Base-by-base conservation (phyloP, 2,888 invertebrate species). In the Brenthis daphne region DNA sequence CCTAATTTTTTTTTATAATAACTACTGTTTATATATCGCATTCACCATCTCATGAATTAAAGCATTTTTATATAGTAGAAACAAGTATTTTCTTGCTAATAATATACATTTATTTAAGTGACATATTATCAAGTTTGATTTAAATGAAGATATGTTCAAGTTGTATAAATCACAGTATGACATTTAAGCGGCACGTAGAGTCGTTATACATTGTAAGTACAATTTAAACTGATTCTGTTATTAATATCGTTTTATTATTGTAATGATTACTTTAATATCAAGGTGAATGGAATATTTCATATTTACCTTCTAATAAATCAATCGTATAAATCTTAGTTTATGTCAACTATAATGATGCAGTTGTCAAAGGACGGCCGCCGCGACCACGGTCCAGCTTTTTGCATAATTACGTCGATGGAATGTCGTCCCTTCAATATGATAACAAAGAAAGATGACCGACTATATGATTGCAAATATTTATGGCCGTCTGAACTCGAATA, bases 401-500 rank as follows among this genome's bases (percentile, higher is more conserved):
- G 90, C 92, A 92, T 92, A 92, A 92, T 92, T 89, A 90, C 81
- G 82, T 78, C 82, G 81, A 84, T 83, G 89, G 91, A 92, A 92
- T 91, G 89, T 82, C 86, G 88, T 84, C 85, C 85, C 82, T 86
- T 85, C 87, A 87, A 90, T 88, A 89, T 91, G 81, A 90, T 90
- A 90, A 91, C 88, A 91, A 92, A 90, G 86, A 87, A 90, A 90
- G 85, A 90, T 90, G 86, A 90, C 88, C 86, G 83, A 82, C 84
- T 85, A 79, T 88, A 88, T 87, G 85, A 88, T 83, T 82, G 82
- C 77, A 79, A 78, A 85, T 85, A 89, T 86, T 88, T 89, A 88
- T 88, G 77, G 83, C 80, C 71, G 79, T 78, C 80, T 78, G 70
- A 75, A 73, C 65, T 71, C 72, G 68, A 72, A 74, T 75, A 76